Conservation (phyloP, 1,140 invertebrate species). For the Steinernema khuongi region DNA sequence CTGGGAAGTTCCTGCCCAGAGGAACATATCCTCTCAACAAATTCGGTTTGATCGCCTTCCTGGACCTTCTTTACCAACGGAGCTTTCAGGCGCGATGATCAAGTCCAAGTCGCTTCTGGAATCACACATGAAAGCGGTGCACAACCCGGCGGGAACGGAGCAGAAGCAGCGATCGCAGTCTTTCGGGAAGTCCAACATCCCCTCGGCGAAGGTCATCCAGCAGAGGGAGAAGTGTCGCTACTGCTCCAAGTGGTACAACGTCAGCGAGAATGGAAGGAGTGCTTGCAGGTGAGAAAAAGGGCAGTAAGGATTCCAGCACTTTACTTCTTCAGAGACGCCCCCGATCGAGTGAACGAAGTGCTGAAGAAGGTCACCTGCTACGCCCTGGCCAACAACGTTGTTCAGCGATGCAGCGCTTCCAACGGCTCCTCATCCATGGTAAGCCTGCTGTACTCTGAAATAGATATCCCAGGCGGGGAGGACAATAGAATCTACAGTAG, state of each 20-base stretch:
- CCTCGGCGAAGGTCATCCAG: conserved; percentile 2
- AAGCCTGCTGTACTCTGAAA: not conserved
- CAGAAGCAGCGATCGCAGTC: conserved; percentile 1
- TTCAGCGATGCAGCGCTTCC: not conserved
- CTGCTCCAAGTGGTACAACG: conserved; percentile 25
- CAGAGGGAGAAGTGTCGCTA: conserved; percentile 19
- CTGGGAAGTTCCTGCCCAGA: conserved; percentile 1
- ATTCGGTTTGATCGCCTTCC: no score
- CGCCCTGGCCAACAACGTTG: not conserved
- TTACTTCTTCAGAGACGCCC: conserved; percentile 5
- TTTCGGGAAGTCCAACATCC: not conserved
- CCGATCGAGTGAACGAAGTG: conserved; percentile 14
- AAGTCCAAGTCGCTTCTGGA: not conserved
- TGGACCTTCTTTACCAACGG: no score
- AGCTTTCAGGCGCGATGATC: conserved; percentile 7
- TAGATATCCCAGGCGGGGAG: no score
- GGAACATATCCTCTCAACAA: conserved; percentile 15
- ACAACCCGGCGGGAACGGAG: not conserved
- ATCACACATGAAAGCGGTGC: not conserved
- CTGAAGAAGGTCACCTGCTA: conserved; percentile 19
- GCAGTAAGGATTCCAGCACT: not conserved
- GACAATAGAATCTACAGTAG: conserved; percentile 4
- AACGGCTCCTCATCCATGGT: not conserved
- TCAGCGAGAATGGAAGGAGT: conserved; percentile 19
- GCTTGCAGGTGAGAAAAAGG: not conserved